Percentiles rank a stretch among this genome's conserved stretches.
Conservation (phyloP, 2,888 invertebrate species). For the Synanthedon formicaeformis region DNA sequence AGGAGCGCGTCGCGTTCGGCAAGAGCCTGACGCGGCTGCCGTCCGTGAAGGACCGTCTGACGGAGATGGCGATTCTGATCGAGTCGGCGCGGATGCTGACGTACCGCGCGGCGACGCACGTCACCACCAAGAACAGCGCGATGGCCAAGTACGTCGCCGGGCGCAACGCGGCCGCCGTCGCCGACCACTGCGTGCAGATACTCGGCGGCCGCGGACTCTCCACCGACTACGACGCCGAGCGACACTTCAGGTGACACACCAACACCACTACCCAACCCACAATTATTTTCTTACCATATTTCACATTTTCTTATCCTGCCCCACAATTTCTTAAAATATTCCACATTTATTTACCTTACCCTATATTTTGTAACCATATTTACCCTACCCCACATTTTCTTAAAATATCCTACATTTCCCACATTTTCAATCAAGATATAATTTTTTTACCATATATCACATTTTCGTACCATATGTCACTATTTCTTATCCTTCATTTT, state of each 20-base stretch:
- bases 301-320: too few species aligned
- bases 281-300: too few species aligned
- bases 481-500: too few species aligned
- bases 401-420: too few species aligned
- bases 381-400: too few species aligned
- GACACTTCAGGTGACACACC: conserved; percentile 71
- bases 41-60: conserved; percentile 76
- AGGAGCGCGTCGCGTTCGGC: conserved; percentile 76
- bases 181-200: conserved; percentile 81
- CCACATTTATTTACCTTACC: too few species aligned
- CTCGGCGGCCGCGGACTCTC: conserved; percentile 81
- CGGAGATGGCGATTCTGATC: conserved; percentile 77
- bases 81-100: conserved; percentile 78
- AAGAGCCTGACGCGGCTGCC: conserved; percentile 74
- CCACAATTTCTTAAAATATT: too few species aligned
- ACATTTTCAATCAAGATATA: too few species aligned
- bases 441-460: too few species aligned
- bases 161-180: conserved; percentile 74
- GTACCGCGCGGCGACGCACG: conserved; percentile 76
- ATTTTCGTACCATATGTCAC: too few species aligned
- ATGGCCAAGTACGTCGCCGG: conserved; percentile 83
- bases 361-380: too few species aligned
- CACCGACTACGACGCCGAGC: conserved; percentile 77
- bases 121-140: conserved; percentile 75
- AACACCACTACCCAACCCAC: too few species aligned